Evolutionary conservation across 2,113 vertebrate genomes (phyloP).

Genomic region (Sinocyclocheilus anophthalmus): DNA sequence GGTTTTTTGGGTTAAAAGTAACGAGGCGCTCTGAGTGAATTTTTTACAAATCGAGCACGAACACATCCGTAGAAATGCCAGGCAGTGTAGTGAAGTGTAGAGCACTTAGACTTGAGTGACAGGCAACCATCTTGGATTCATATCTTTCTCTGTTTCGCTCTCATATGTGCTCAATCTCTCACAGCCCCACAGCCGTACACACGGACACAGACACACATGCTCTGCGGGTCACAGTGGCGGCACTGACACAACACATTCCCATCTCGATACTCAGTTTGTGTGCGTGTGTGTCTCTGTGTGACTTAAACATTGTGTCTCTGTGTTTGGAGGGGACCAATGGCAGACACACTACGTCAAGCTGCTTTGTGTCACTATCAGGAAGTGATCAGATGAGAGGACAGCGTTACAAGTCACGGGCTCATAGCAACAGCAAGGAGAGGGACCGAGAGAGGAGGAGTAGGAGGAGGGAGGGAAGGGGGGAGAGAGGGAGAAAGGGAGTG

Average conservation of each 20-base stretch:
- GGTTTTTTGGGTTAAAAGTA: background rate
- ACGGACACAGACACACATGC: background rate
- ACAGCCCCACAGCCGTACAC: background rate
- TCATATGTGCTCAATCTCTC: background rate
- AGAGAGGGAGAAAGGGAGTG: conserved; percentile 13
- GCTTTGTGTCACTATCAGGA: conserved; percentile 29
- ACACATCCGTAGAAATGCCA: too few species aligned
- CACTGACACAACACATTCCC: conserved; percentile 17
- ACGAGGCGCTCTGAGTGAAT: background rate
- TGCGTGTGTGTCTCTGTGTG: background rate
- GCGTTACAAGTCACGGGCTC: conserved; percentile 22
- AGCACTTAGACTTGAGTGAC: background rate
- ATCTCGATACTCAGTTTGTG: background rate
- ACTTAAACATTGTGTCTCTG: conserved; percentile 10
- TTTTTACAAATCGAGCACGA: background rate
- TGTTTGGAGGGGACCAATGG: conserved; percentile 27
- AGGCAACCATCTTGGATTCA: conserved; percentile 32
- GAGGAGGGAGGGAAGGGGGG: background rate
- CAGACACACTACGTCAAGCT: conserved; percentile 23
- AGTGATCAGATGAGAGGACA: conserved; percentile 17
- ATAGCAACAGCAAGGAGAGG: conserved; percentile 40
- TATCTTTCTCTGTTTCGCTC: background rate
- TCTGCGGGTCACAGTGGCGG: conserved; percentile 1
- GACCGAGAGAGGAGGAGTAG: conserved; percentile 2
- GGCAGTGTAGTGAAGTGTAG: background rate